phyloP scores from a whole-genome alignment of 2,113 vertebrate genomes.

The Chaetura pelagica region DNA sequence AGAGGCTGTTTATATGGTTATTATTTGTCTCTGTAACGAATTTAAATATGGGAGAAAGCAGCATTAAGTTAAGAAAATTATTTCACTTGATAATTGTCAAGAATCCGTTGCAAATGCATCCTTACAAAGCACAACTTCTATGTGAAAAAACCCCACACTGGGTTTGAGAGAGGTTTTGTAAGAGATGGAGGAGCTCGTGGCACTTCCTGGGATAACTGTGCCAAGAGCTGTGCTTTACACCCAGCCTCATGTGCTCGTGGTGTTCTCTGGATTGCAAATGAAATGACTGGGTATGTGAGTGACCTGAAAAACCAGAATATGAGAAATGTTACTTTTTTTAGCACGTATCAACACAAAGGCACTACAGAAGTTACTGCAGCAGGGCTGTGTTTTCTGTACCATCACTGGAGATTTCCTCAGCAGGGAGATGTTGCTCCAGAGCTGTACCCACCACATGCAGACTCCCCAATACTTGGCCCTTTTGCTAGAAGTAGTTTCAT shows the following conservation, averaged over 20 bases:
- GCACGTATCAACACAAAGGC: not conserved
- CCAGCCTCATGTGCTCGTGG: accelerated
- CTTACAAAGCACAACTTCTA: not conserved
- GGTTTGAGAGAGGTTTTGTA: not conserved
- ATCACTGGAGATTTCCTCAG: not conserved
- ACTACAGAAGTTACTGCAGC: not conserved
- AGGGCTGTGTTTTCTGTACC: not conserved
- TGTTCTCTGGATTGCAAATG: not conserved
- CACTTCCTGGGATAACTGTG: not conserved
- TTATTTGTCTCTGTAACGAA: not conserved
- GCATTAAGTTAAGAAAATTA: not conserved
- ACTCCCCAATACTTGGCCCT: not conserved
- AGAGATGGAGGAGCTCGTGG: not conserved
- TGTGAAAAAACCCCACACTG: not conserved
- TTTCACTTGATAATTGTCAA: not conserved
- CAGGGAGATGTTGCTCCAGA: not conserved
- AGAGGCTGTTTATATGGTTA: not conserved
- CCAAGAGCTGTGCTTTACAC: not conserved
- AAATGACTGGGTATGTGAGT: not conserved
- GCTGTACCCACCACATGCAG: not conserved
- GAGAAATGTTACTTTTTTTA: not conserved
- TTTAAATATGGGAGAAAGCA: not conserved
- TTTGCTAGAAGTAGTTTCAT: not conserved
- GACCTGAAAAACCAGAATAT: not conserved
- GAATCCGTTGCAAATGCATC: not conserved